These are phyloP conservation scores for Acrocephalus scirpaceus DNA, from an alignment of 2,797 vertebrate genomes.

Conservation along the genomic window DNA sequence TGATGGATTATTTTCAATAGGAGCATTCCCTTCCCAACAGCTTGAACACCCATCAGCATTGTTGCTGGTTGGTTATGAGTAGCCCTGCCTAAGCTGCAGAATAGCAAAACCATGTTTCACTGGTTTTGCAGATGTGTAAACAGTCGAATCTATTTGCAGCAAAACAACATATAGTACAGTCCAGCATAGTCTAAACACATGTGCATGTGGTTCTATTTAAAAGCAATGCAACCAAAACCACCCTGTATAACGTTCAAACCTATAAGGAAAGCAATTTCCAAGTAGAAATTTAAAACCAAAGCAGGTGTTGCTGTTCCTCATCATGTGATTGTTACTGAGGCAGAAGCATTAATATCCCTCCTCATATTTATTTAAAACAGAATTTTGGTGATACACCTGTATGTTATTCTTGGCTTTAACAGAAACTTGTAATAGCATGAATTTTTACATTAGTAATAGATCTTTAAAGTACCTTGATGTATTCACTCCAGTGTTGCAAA, in stretches of 20 bases:
- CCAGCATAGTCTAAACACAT: neutral
- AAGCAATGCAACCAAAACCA: neutral
- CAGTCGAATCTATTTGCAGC: neutral
- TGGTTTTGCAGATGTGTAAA: neutral
- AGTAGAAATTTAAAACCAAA: neutral
- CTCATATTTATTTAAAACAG: neutral
- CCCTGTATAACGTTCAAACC: neutral
- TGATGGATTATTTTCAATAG: neutral
- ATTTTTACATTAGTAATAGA: neutral
- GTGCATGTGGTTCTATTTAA: neutral
- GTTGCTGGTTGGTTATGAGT: neutral
- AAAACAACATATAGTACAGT: neutral
- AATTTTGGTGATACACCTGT: neutral
- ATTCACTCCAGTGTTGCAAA: slow-evolving; percentile 83
- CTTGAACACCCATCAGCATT: neutral
- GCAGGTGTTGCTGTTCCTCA: neutral
- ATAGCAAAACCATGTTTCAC: neutral
- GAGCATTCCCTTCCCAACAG: neutral
- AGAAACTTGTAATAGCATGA: neutral
- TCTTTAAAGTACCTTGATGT: slow-evolving; percentile 79
- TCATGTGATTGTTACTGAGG: neutral
- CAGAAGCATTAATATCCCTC: neutral
- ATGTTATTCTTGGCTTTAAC: neutral
- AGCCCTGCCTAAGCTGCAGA: neutral
- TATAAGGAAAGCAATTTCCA: neutral